A percentile compares a stretch with the other conserved stretches of the same genome.
Conservation (phyloP, 2,888 invertebrate genomes). For the Stenolophus ochropezus region DNA sequence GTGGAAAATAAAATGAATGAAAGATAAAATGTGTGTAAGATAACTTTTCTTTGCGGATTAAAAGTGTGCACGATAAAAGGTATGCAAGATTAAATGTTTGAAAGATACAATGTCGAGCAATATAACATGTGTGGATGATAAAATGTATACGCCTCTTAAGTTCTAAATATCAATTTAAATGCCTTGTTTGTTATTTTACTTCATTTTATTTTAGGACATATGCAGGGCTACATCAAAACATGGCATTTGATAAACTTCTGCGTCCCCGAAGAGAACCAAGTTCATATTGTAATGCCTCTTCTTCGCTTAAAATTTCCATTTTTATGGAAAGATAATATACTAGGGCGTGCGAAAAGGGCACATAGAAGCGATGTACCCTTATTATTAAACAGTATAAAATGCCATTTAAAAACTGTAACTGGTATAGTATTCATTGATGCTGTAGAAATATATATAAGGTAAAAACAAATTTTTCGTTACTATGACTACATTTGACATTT, state of each 20-base stretch:
- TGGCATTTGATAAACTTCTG: constrained; percentile 85
- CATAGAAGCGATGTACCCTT: constrained; percentile 76
- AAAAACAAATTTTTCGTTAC: no score
- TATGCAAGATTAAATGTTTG: no score
- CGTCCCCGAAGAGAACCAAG: constrained; percentile 72
- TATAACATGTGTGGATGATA: no score
- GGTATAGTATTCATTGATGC: constrained; percentile 81
- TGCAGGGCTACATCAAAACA: constrained; percentile 85
- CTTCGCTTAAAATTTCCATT: constrained; percentile 84
- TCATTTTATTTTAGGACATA: constrained; percentile 71
- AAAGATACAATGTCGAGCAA: no score
- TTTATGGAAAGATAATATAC: constrained; percentile 80
- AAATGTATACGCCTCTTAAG: no score
- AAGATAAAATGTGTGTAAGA: no score
- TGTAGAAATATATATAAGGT: constrained; percentile 82
- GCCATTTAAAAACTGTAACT: constrained; percentile 82
- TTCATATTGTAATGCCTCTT: constrained; percentile 77
- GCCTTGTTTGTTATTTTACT: background rate
- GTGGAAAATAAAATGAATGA: no score
- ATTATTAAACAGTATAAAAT: constrained; percentile 82
- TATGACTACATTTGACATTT: no score
- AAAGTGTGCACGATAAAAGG: no score
- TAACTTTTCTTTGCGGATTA: no score
- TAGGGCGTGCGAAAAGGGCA: constrained; percentile 81
- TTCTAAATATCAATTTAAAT: no score